These are phyloP conservation scores for Orchestes rusci DNA, from an alignment of 2,888 invertebrate species.

Conservation along the genomic window DNA sequence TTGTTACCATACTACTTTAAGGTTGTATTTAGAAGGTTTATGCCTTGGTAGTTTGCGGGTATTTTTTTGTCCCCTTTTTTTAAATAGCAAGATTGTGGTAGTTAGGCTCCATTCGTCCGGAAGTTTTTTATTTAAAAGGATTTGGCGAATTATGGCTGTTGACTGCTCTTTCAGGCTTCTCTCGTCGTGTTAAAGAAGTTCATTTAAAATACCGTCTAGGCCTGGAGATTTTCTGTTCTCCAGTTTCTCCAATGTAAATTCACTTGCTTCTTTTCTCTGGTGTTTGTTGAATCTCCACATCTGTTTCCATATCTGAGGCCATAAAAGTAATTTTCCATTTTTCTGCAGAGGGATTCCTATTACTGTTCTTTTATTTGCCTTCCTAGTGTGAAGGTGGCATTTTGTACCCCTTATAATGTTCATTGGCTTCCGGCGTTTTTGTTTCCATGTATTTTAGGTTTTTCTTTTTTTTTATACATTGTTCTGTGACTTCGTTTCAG, in stretches of 20 bases:
- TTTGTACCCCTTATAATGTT: conserved; percentile 5
- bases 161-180: conserved; percentile 3
- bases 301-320: conserved; percentile 9
- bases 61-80: conserved; percentile 9
- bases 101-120: too few relatives aligned
- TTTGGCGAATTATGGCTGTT: conserved; percentile 2
- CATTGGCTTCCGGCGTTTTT: conserved; percentile 5
- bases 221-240: conserved; percentile 8
- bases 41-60: conserved; percentile 10
- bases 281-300: conserved; percentile 8
- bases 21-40: conserved; percentile 8
- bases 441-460: too few relatives aligned
- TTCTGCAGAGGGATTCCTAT: conserved; percentile 8
- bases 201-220: conserved; percentile 8
- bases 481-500: too few relatives aligned
- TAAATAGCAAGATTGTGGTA: conserved; percentile 6
- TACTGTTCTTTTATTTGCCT: too few relatives aligned
- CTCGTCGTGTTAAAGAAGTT: conserved; percentile 4
- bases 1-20: too few relatives aligned
- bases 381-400: conserved; percentile 4
- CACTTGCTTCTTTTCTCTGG: conserved; percentile 9
- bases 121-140: conserved; percentile 4
- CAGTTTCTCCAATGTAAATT: conserved; percentile 4
- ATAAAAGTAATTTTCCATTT: conserved; percentile 11
- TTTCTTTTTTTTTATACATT: too few relatives aligned